Conservation (phyloP, 2,888 invertebrate species). For the Troides oblongomaculatus region DNA sequence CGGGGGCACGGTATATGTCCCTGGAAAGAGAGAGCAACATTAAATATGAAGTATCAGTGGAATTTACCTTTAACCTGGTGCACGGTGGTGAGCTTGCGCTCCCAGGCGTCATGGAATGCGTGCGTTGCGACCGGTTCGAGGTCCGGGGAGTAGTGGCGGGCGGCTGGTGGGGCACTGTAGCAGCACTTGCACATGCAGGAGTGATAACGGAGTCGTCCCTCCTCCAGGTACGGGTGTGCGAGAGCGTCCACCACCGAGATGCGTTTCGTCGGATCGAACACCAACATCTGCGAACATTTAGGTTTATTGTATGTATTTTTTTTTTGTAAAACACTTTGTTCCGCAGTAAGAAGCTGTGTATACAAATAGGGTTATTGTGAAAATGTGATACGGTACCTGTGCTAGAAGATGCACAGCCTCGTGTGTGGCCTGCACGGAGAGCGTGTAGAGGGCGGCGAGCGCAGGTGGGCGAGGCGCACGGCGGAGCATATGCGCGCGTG, state of each 20-base stretch:
- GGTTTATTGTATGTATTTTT: background rate
- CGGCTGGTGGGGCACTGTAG: constrained; percentile 79
- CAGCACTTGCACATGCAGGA: constrained; percentile 99
- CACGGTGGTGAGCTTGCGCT: constrained; percentile 94
- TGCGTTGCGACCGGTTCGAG: constrained; percentile 95
- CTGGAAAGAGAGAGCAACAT: no score
- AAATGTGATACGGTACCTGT: constrained; percentile 52
- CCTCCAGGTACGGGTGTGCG: constrained; percentile 98
- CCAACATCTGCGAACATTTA: constrained; percentile 90
- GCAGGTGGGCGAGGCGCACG: constrained; percentile 93
- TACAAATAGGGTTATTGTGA: background rate
- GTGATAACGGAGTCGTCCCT: constrained; percentile 98
- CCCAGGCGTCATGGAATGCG: constrained; percentile 97
- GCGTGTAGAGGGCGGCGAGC: constrained; percentile 93
- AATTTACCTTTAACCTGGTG: constrained; percentile 94
- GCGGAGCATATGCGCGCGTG: constrained; percentile 93
- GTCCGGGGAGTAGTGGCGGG: constrained; percentile 92
- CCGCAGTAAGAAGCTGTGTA: background rate
- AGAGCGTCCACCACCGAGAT: constrained; percentile 97
- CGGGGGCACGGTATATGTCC: no score
- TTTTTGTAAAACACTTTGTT: background rate
- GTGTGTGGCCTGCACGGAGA: constrained; percentile 95
- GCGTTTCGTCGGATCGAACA: constrained; percentile 98
- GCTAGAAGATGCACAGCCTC: constrained; percentile 97
- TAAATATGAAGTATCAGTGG: background rate